A percentile compares a stretch with the other conserved stretches of the same genome.
Conservation (phyloP, 2,888 invertebrate species). For the Galerucella nymphaeae region DNA sequence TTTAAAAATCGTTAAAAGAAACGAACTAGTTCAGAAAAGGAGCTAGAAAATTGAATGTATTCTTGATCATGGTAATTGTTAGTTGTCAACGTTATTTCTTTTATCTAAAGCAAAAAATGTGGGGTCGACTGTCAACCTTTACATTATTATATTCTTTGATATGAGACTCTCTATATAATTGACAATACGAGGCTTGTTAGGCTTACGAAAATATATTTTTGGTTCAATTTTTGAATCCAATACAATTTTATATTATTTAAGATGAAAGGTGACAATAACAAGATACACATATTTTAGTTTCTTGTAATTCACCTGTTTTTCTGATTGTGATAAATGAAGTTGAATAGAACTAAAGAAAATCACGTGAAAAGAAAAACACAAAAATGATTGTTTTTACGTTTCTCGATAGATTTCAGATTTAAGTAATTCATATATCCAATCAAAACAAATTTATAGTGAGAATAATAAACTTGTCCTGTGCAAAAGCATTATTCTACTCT, state of each 20-base stretch:
- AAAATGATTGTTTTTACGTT: no score
- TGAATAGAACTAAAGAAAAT: no score
- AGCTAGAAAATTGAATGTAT: slow-evolving; percentile 16
- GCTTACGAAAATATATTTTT: slow-evolving; percentile 14
- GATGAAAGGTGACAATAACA: slow-evolving; percentile 25
- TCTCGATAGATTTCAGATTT: no score
- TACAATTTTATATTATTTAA: slow-evolving; percentile 17
- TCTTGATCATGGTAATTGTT: slow-evolving; percentile 21
- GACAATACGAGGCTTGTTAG: slow-evolving; percentile 49
- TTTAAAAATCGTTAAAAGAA: no score
- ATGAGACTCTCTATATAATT: slow-evolving; percentile 51
- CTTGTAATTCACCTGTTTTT: neutral
- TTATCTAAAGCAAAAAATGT: slow-evolving; percentile 2
- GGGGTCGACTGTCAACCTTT: slow-evolving; percentile 26
- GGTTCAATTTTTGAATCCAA: slow-evolving; percentile 5
- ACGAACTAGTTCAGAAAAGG: neutral
- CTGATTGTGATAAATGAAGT: no score
- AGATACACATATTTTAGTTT: slow-evolving; percentile 19
- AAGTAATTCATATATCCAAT: no score
- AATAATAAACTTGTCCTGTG: no score
- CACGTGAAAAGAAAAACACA: no score
- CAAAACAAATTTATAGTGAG: no score
- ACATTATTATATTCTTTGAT: slow-evolving; percentile 46
- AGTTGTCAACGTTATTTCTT: slow-evolving; percentile 23
- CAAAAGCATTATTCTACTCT: no score